These are phyloP conservation scores for Zygogramma bicolorata DNA, from an alignment of 2,888 invertebrate genomes.

Conservation along the genomic window DNA sequence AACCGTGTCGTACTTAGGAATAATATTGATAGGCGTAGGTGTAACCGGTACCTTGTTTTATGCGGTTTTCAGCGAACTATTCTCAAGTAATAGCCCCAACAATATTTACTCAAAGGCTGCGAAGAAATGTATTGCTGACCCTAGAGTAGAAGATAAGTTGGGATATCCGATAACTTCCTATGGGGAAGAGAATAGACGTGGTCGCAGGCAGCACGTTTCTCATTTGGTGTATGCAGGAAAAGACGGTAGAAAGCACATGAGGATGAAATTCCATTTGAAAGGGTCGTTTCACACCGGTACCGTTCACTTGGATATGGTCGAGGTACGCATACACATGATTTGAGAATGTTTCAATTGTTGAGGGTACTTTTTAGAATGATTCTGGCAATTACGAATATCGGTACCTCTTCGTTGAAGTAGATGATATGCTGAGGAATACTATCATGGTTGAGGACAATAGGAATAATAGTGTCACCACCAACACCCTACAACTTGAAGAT, in stretches of 20 bases:
- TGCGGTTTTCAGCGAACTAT: constrained; percentile 86
- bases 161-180: constrained; percentile 92
- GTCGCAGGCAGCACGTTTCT: constrained; percentile 80
- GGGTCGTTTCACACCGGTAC: constrained; percentile 85
- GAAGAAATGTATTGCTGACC: constrained; percentile 80
- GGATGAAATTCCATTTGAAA: constrained; percentile 92
- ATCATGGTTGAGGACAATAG: constrained; percentile 86
- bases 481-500: constrained; percentile 33
- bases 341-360: neutral
- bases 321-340: no score
- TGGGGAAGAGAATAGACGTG: constrained; percentile 87
- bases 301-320: constrained; percentile 87
- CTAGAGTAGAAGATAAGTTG: constrained; percentile 82
- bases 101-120: constrained; percentile 85
- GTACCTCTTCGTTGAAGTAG: constrained; percentile 86
- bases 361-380: constrained; percentile 74
- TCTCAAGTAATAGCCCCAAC: constrained; percentile 89
- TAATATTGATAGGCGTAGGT: constrained; percentile 80
- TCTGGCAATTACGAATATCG: constrained; percentile 83
- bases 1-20: constrained; percentile 86
- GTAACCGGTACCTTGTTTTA: constrained; percentile 87
- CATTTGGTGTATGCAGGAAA: constrained; percentile 78
- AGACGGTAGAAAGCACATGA: constrained; percentile 82
- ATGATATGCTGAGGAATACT: constrained; percentile 80
- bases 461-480: constrained; percentile 67